These are phyloP conservation scores for Chloroceryle aenea DNA, from an alignment of 2,113 vertebrate species.

Conservation along the genomic window DNA sequence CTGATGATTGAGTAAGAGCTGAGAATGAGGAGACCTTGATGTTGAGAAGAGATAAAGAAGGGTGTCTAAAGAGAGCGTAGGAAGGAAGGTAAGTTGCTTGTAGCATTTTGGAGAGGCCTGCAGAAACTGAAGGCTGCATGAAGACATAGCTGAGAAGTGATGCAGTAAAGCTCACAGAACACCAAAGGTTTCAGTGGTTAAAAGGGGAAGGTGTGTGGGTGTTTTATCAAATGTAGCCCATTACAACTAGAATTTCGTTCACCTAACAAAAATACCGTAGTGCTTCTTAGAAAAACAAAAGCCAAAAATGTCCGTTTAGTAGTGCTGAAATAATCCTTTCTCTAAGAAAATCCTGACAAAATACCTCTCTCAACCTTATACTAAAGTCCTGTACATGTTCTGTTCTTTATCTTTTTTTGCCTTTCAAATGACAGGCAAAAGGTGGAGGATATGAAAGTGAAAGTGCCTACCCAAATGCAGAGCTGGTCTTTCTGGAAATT, in stretches of 20 bases:
- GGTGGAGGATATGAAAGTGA: slow-evolving; percentile 94
- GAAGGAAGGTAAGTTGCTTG: not conserved
- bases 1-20: not conserved
- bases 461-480: slow-evolving; percentile 90
- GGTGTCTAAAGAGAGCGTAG: not conserved
- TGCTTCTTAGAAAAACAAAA: not conserved
- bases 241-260: not conserved
- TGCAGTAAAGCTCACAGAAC: not conserved
- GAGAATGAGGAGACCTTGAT: not conserved
- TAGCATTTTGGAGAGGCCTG: not conserved
- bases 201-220: not conserved
- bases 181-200: not conserved
- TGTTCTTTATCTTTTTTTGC: not conserved
- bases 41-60: not conserved
- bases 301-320: not conserved
- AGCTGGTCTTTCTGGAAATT: slow-evolving; percentile 93
- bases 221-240: not conserved
- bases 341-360: not conserved
- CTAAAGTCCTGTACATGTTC: not conserved
- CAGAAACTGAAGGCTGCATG: not conserved
- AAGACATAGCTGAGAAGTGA: not conserved
- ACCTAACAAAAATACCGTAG: not conserved
- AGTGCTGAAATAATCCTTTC: not conserved
- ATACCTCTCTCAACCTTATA: not conserved
- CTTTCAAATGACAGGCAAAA: slow-evolving; percentile 83